Conservation (phyloP, 2,113 vertebrate species). For the Monopterus albus region DNA sequence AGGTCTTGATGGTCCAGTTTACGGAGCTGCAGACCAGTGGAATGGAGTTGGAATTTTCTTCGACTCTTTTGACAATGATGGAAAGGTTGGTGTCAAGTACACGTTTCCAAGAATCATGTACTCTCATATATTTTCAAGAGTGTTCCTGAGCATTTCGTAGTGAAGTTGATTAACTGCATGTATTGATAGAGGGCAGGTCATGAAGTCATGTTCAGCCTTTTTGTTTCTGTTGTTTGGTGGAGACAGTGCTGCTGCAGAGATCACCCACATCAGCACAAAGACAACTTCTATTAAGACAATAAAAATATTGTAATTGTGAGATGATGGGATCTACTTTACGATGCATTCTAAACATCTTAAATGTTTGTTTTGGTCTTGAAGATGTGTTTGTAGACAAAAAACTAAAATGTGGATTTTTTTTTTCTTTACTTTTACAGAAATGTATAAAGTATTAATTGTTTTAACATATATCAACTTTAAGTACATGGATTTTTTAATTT, state of each 20-base stretch:
- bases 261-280: too few species aligned
- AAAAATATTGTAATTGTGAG: too few species aligned
- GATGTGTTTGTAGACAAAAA: too few species aligned
- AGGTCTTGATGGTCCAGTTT: slow-evolving; percentile 94
- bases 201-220: not conserved
- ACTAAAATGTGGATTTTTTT: too few species aligned
- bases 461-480: too few species aligned
- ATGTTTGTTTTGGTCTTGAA: too few species aligned
- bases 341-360: too few species aligned
- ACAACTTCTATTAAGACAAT: not conserved
- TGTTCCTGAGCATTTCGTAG: not conserved
- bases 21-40: slow-evolving; percentile 93
- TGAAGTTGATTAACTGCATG: not conserved
- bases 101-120: not conserved
- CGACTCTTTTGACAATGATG: slow-evolving; percentile 99
- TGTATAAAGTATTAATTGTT: too few species aligned
- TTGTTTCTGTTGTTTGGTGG: not conserved
- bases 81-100: slow-evolving; percentile 86
- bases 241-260: too few species aligned
- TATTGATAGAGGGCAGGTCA: not conserved
- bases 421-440: too few species aligned
- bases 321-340: too few species aligned
- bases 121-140: not conserved
- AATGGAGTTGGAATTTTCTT: slow-evolving; percentile 96
- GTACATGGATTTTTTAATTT: too few species aligned